Base-by-base conservation (phyloP, 2,888 invertebrate genomes). In the Halictus ligatus region DNA sequence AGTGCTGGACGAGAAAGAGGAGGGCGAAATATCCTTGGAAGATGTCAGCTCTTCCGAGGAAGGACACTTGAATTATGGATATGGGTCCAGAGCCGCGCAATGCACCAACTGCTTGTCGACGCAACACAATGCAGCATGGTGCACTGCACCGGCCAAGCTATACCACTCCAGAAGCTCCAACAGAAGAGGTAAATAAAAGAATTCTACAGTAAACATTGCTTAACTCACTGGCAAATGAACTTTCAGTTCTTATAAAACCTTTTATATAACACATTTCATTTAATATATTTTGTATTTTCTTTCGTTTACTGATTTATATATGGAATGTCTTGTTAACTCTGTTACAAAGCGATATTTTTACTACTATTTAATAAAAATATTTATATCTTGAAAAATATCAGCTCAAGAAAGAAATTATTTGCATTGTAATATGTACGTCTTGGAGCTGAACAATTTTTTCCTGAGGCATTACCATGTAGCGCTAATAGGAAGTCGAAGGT, bases 31-130 rank as follows among this genome's bases (percentile, higher is more conserved):
- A 82, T 95, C 95, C 13, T 89, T 95, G 83, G 95, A 95, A 80
- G 95, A 95, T 89, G 95, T 95, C 10, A 95, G 95, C 77, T 95
- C 95, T 18, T 94, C 94, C n/a, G 95, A 95, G 85, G 95, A 95
- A 79, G 92, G 92, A 67, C 94, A 93, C 73, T 71, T 88, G 40
- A 90, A 90, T 81, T 93, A 92, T 76, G 92, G 88, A 81, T 90
- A 89, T 58, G 88, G 85, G 48, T 87, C 60, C 35, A 90, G 91
- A 50, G 78, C 58, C 18, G 79, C 90, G 71, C 81, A 88, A 77
- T 94, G 94, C 76, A 73, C 89, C 6, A 86, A 87, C 48, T 94
- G 94, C 78, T 84, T 89, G 8, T 91, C 93, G 1, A 87, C 85
- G 0, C 90, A 92, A 50, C 89, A 89, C 21, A 93, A 92, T 76